phyloP scores from a whole-genome alignment of 2,113 vertebrate genomes.

The Hylia prasina region DNA sequence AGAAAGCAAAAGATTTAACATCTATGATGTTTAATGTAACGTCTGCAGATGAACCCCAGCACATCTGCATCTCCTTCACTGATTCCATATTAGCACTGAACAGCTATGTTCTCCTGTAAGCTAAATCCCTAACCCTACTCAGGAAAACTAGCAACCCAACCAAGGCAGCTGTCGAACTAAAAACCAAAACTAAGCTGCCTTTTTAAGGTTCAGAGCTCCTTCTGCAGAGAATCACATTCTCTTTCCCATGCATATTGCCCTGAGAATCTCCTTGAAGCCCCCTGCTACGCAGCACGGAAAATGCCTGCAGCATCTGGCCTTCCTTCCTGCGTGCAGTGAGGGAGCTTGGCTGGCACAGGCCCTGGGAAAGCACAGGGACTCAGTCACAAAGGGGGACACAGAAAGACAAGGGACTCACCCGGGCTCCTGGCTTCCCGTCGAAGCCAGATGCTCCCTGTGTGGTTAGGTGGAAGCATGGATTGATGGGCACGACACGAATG shows the following conservation, averaged over 20 bases:
- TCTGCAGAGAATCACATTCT: not conserved
- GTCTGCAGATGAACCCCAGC: not conserved
- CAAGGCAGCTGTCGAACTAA: not conserved
- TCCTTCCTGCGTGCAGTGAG: not conserved
- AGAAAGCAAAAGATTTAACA: not conserved
- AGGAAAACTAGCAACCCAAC: not conserved
- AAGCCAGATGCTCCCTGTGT: slow-evolving; percentile 99
- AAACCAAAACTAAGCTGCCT: not conserved
- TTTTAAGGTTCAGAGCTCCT: not conserved
- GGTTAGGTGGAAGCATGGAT: slow-evolving; percentile 81
- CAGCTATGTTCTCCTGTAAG: not conserved
- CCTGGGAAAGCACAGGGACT: not conserved
- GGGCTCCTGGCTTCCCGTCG: slow-evolving; percentile 97
- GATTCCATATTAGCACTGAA: slow-evolving; percentile 9
- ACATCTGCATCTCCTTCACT: not conserved
- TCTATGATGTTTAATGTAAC: not conserved
- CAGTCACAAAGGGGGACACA: not conserved
- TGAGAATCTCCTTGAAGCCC: not conserved
- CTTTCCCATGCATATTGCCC: not conserved
- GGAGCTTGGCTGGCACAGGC: not conserved
- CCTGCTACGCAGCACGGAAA: not conserved
- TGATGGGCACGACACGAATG: slow-evolving; percentile 86
- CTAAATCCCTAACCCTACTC: not conserved
- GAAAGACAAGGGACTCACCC: slow-evolving; percentile 91
- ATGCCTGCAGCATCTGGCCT: not conserved